Conservation (phyloP, 2,888 invertebrate genomes). For the Aelia acuminata region DNA sequence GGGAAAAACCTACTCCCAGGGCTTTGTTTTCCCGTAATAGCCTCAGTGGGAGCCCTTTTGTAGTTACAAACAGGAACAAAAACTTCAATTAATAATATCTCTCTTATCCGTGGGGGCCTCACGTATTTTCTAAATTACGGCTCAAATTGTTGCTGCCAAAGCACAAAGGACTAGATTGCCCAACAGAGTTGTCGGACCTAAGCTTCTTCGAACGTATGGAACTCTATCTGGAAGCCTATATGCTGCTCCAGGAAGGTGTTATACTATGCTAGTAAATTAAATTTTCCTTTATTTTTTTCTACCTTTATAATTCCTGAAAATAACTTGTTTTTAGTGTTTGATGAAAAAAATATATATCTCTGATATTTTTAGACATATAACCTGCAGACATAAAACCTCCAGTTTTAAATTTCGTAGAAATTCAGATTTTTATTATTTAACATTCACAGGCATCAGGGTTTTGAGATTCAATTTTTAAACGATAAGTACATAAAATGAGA, state of each 20-base stretch:
- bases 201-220: not conserved
- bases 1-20: not conserved
- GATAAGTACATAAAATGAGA: too few species aligned
- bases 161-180: conserved; percentile 6
- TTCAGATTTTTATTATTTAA: too few species aligned
- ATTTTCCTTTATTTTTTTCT: not conserved
- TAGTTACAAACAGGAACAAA: conserved; percentile 17
- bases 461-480: too few species aligned
- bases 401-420: too few species aligned
- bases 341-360: too few species aligned
- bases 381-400: too few species aligned
- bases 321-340: too few species aligned
- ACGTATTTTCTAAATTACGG: not conserved
- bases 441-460: too few species aligned
- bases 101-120: not conserved
- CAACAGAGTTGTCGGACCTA: not conserved
- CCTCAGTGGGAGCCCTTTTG: conserved; percentile 23
- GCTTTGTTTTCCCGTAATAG: conserved; percentile 32
- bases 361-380: too few species aligned
- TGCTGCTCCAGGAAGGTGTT: not conserved
- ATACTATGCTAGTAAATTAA: not conserved
- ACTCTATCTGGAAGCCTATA: not conserved
- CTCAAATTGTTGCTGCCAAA: conserved; percentile 24
- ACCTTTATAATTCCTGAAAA: not conserved
- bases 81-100: conserved; percentile 49